Evolutionary conservation across 2,797 vertebrate genomes (phyloP).

Genomic region (Petrocephalus sullivani): DNA sequence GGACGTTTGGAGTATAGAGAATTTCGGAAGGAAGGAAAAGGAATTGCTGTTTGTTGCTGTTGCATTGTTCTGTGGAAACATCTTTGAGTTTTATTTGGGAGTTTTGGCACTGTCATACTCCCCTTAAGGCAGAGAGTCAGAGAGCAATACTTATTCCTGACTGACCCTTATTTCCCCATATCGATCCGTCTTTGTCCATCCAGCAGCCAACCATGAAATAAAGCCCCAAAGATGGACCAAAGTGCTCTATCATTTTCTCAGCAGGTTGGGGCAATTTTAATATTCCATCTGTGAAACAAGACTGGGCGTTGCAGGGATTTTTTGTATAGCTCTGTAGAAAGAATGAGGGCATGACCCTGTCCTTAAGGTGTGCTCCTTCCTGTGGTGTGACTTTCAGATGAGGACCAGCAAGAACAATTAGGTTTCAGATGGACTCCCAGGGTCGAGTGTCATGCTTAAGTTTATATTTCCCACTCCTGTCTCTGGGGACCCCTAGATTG

Average conservation of each 20-base stretch:
- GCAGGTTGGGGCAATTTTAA: background rate
- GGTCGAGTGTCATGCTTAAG: background rate
- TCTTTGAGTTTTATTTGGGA: background rate
- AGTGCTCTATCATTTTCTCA: background rate
- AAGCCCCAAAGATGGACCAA: background rate
- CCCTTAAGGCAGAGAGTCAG: background rate
- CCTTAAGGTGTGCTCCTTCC: background rate
- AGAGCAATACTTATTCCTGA: background rate
- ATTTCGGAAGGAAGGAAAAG: background rate
- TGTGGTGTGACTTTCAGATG: background rate
- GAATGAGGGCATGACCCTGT: background rate
- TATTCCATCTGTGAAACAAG: constrained; percentile 5
- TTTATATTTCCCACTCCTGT: background rate
- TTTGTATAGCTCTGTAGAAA: background rate
- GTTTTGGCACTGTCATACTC: background rate
- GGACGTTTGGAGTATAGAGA: background rate
- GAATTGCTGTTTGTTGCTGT: background rate
- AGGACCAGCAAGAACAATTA: constrained; percentile 3
- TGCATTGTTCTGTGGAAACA: background rate
- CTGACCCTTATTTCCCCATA: background rate
- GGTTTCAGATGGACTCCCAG: background rate
- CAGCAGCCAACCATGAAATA: background rate
- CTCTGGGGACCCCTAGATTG: background rate
- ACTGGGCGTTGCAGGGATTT: background rate
- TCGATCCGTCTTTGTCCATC: background rate